Conservation (phyloP, 2,888 invertebrate species). For the Cantharis rufa region DNA sequence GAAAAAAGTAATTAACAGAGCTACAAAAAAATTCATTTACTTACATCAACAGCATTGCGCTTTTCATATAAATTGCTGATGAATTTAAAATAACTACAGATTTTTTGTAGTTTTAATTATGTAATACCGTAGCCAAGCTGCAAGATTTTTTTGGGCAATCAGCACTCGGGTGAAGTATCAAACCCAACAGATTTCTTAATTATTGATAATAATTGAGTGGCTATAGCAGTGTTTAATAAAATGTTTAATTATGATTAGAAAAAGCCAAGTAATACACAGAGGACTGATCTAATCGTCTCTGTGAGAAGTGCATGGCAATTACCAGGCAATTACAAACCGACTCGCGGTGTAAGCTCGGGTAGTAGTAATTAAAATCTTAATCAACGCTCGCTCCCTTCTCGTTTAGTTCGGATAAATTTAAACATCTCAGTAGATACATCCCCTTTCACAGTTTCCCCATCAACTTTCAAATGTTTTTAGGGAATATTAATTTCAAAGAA, state of each 20-base stretch:
- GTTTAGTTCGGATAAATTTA: constrained; percentile 34
- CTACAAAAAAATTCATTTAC: not conserved
- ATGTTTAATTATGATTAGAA: not conserved
- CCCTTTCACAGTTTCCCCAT: constrained; percentile 22
- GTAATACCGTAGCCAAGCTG: not conserved
- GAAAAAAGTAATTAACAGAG: not conserved
- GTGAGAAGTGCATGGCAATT: constrained; percentile 46
- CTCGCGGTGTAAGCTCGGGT: constrained; percentile 35
- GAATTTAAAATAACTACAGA: not conserved
- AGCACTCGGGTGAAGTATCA: not conserved
- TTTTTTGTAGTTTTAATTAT: not conserved
- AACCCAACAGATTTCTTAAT: not conserved
- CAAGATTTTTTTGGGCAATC: not conserved
- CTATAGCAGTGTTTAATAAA: not conserved
- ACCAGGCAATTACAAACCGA: constrained; percentile 49
- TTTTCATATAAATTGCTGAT: not conserved
- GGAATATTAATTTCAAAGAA: not conserved
- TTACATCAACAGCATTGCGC: not conserved
- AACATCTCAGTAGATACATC: constrained; percentile 21
- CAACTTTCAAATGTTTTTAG: constrained; percentile 13
- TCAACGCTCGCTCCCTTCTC: constrained; percentile 38
- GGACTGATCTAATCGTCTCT: constrained; percentile 24
- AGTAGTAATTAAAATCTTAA: constrained; percentile 40
- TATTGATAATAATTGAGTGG: not conserved
- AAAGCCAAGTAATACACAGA: constrained; percentile 25